Conservation (phyloP, 2,888 invertebrate genomes). For the Cheilosia pagana region DNA sequence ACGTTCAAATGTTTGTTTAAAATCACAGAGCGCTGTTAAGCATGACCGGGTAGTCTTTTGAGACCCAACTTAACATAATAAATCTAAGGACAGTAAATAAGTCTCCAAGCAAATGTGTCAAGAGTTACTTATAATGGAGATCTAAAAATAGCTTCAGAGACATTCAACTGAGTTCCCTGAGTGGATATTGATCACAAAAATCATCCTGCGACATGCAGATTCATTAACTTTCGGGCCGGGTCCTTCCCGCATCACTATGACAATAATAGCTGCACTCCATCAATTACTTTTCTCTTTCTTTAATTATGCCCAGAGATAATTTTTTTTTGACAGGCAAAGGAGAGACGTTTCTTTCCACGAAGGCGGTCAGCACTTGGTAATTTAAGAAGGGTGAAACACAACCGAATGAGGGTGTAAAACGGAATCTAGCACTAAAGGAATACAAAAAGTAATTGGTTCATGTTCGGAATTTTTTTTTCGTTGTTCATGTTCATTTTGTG, state of each 20-base stretch:
- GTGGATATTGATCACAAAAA: neutral
- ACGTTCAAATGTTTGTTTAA: no score
- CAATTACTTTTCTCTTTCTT: neutral
- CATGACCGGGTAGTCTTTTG: no score
- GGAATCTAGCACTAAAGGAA: neutral
- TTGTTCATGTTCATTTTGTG: neutral
- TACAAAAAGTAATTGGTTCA: constrained; percentile 6
- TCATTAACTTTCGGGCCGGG: neutral
- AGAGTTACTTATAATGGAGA: no score
- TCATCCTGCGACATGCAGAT: neutral
- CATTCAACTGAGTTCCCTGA: neutral
- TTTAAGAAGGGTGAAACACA: constrained; percentile 3
- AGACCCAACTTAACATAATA: no score
- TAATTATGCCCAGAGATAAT: neutral
- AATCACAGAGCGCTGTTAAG: no score
- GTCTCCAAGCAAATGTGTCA: no score
- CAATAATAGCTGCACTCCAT: neutral
- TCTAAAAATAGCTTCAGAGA: no score
- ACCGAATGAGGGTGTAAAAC: neutral
- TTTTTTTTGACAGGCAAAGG: neutral
- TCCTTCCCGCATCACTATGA: neutral
- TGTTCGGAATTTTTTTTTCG: neutral
- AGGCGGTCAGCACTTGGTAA: neutral
- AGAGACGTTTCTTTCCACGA: neutral
- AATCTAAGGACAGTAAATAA: no score